Base-by-base conservation (phyloP, 2,888 invertebrate species). In the Tupiocoris notatus region DNA sequence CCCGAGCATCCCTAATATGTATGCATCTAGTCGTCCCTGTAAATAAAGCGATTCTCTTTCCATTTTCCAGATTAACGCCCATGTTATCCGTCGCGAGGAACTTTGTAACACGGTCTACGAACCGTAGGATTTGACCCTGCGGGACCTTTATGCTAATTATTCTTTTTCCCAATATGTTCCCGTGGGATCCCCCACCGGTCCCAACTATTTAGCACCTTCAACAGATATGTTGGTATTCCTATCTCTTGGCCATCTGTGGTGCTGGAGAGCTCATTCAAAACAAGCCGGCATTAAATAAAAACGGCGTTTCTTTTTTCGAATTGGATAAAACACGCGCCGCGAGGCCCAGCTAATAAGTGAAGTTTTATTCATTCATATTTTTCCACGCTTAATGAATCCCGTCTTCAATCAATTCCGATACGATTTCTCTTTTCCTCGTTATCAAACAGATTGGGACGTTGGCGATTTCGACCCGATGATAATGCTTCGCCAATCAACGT, bases 101-200 rank as follows among this genome's bases (percentile, higher is more conserved):
- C 39, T n/a, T n/a, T n/a, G n/a, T n/a, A n/a, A n/a, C n/a, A n/a
- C n/a, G n/a, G n/a, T n/a, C n/a, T n/a, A 39, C 39, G 39, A 12
- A 39, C 39, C 39, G 39, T 12, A 39, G 39, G 39, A 39, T 67
- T 12, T 1, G 54, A 56, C 67, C 67, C 56, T n/a, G 39, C 65
- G 57, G 67, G 39, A 67, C 67, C 67, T 67, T 67, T 67, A 67
- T 67, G 67, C 67, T 67, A 67, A 67, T 67, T 67, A 67, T 67
- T 67, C 67, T 67, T 39, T 39, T 39, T 67, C 67, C 67, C 67
- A 56, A 67, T 57, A 57, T 67, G 67, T 67, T 67, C 67, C 67
- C 67, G 67, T 67, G 67, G 67, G 67, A 67, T 67, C 67, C 67
- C 67, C 67, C 67, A 67, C 67, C 67, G 67, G 67, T 56, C 54